Conservation (phyloP, 1,140 invertebrate genomes). For the Aleiodes sp. region DNA sequence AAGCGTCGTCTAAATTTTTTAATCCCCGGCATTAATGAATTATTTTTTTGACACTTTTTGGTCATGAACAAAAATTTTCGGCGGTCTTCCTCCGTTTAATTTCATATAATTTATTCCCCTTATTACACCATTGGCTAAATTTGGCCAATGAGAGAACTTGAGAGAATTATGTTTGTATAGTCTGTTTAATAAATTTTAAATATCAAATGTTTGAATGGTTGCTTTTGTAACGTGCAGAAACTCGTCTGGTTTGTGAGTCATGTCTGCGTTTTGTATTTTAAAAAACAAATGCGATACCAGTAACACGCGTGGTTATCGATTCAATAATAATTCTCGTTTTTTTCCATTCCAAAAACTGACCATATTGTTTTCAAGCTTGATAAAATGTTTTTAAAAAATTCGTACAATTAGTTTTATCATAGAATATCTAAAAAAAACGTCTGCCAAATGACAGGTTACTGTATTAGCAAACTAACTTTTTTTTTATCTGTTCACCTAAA, state of each 20-base stretch:
- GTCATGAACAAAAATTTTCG: no score
- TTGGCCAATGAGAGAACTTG: no score
- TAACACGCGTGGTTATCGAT: neutral
- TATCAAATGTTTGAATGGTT: neutral
- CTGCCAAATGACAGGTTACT: neutral
- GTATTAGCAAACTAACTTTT: neutral
- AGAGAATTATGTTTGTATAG: no score
- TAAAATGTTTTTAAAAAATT: neutral
- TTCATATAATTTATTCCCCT: no score
- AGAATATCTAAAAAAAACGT: neutral
- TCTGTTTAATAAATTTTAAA: neutral
- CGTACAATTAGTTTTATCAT: neutral
- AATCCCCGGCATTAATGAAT: no score
- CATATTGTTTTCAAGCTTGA: neutral
- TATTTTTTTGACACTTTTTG: no score
- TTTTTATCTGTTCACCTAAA: neutral
- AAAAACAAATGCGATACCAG: neutral
- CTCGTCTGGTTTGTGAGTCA: slow-evolving; percentile 7
- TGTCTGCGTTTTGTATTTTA: neutral
- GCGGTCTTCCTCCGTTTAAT: no score
- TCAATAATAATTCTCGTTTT: no score
- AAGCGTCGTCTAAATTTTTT: neutral
- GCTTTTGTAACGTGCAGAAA: slow-evolving; percentile 6
- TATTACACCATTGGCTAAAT: no score
- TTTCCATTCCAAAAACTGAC: neutral